Conservation (phyloP, 2,888 invertebrate species). For the Noctua janthina region DNA sequence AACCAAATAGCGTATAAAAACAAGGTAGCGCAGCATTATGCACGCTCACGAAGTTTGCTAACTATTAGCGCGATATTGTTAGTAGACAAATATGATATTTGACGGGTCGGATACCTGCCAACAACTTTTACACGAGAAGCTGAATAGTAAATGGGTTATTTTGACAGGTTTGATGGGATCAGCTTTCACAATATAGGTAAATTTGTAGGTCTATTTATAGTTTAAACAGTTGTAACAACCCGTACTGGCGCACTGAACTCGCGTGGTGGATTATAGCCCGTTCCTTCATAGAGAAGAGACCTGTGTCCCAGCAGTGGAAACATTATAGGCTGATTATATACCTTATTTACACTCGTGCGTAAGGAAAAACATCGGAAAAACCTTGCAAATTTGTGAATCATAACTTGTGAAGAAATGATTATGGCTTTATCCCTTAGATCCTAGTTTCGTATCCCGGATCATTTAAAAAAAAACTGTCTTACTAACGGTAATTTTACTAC, state of each 20-base stretch:
- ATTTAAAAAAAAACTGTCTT: not conserved
- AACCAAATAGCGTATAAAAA: slow-evolving; percentile 32
- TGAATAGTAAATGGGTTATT: slow-evolving; percentile 5
- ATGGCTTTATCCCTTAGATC: not conserved
- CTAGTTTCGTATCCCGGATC: not conserved
- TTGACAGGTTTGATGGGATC: not conserved
- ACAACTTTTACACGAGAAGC: not conserved
- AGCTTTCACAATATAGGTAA: not conserved
- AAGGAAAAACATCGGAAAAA: not conserved
- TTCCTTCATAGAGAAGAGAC: too few species aligned
- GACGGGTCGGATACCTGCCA: slow-evolving; percentile 49
- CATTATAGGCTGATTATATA: too few species aligned
- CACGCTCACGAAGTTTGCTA: slow-evolving; percentile 54
- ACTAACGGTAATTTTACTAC: not conserved
- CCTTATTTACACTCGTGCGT: not conserved
- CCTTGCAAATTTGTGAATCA: not conserved
- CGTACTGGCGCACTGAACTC: too few species aligned
- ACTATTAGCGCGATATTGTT: slow-evolving; percentile 55
- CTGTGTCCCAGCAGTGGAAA: too few species aligned
- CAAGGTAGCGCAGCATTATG: slow-evolving; percentile 44
- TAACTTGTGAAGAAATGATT: not conserved
- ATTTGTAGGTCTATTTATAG: too few species aligned
- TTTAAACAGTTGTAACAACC: not conserved
- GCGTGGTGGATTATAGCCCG: too few species aligned
- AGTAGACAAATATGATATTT: slow-evolving; percentile 46